Evolutionary conservation across 2,797 vertebrate genomes (phyloP), one percentile per base, ranked within the genome.

Genomic region (Sebastes ruberrimus): DNA sequence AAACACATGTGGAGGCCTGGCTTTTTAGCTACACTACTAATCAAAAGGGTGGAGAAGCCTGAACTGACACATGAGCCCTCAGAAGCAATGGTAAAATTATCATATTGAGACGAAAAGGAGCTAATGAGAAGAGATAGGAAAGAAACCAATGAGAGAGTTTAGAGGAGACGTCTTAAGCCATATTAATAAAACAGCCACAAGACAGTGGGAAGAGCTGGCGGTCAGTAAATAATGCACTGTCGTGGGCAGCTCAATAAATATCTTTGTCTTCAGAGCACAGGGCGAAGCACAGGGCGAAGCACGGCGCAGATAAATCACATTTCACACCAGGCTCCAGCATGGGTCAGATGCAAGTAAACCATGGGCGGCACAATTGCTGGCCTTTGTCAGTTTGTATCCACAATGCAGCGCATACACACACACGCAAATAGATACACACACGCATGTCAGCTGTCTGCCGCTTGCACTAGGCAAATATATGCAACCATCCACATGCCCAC

Each of bases 291-390:
- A 81, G 76, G 89, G 86, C 70, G 70, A 86, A 83, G 82, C 83
- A 78, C 70, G 80, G 85, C 38, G 6, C 46, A 78, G 86, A 94
- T 93, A 95, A 95, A 92, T 94, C 88, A 84, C 92, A 94, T 95
- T 96, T 96, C 94, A 95, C 95, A 95, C 95, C 91, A 94, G 86
- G 56, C 90, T 80, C 82, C 82, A 85, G 89, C 86, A 78, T 85
- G 88, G 85, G 76, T 76, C 85, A 86, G 74, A 89, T 85, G 64
- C 84, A 89, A 88, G 88, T 84, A 82, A 88, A 85, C 73, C 77
- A 86, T 71, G 83, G 87, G 85, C 71, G 73, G 88, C 71, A 94
- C 93, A 94, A 94, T 88, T 55, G 62, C 69, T 65, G 69, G 75
- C 62, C 86, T 92, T 92, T 92, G 82, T 91, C 53, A 66, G 68